A percentile compares a stretch with the other conserved stretches of the same genome.
Evolutionary conservation across 2,888 invertebrate genomes (phyloP).

Genomic region (Athalia cordata): DNA sequence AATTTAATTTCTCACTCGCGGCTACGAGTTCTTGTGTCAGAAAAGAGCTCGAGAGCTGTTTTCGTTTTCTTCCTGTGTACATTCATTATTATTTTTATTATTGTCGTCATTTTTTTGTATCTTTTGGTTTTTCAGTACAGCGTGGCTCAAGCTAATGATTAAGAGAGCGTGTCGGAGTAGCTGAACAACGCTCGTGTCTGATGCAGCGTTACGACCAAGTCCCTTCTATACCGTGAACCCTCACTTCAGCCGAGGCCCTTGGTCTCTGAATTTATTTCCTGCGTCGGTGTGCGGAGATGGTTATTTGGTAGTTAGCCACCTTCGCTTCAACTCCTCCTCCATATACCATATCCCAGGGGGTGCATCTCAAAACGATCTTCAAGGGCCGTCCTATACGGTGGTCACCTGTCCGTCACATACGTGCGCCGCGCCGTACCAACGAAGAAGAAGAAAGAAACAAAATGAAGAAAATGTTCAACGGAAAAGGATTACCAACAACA

Average conservation of each 20-base stretch:
- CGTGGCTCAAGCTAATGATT: conserved; percentile 62
- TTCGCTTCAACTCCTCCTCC: conserved; percentile 13
- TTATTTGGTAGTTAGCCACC: conserved; percentile 45
- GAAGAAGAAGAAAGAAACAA: not conserved
- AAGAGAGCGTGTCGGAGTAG: conserved; percentile 53
- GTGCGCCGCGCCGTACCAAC: conserved; percentile 18
- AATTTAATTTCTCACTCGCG: conserved; percentile 70
- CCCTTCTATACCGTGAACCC: not conserved
- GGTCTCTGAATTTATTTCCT: conserved; percentile 43
- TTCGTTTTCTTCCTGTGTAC: no score
- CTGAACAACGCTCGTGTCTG: conserved; percentile 35
- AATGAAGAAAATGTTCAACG: not conserved
- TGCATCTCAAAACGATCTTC: conserved; percentile 15
- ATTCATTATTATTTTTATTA: no score
- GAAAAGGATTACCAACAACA: not conserved
- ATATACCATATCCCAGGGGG: conserved; percentile 16
- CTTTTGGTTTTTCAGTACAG: conserved; percentile 51
- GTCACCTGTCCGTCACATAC: conserved; percentile 42
- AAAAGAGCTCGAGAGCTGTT: not conserved
- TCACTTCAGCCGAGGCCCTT: not conserved
- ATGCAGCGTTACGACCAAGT: not conserved
- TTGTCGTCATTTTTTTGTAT: conserved; percentile 7
- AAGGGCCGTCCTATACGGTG: not conserved
- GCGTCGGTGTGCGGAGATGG: conserved; percentile 32
- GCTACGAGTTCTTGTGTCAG: conserved; percentile 57